Evolutionary conservation across 2,113 vertebrate species (phyloP).

Genomic region (Gasterosteus aculeatus): DNA sequence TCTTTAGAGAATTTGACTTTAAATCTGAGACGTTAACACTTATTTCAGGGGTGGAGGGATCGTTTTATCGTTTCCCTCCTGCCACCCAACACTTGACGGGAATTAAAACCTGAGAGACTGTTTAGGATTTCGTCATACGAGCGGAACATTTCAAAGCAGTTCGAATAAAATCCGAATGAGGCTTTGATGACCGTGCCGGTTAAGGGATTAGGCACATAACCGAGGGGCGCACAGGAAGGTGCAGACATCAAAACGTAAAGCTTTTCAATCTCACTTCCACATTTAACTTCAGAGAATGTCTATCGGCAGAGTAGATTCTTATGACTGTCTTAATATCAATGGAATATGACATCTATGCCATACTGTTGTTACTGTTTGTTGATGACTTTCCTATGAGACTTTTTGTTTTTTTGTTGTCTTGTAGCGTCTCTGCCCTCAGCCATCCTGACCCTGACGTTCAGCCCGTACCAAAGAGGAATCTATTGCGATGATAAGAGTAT

Average conservation of each 20-base stretch:
- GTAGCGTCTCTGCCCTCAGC: constrained; percentile 89
- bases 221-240: too few relatives aligned
- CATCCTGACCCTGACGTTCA: constrained; percentile 87
- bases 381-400: not conserved
- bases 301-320: too few relatives aligned
- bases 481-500: constrained; percentile 91
- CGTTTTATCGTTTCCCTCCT: not conserved
- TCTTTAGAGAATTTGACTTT: not conserved
- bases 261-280: too few relatives aligned
- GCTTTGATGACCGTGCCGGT: not conserved
- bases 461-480: constrained; percentile 88
- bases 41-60: not conserved
- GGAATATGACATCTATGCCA: too few relatives aligned
- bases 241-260: too few relatives aligned
- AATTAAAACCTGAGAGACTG: too few relatives aligned
- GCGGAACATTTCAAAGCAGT: too few relatives aligned
- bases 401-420: not conserved
- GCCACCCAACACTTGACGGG: not conserved
- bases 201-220: not conserved
- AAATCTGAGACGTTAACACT: not conserved
- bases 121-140: too few relatives aligned
- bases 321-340: too few relatives aligned
- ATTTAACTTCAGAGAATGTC: too few relatives aligned
- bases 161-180: too few relatives aligned
- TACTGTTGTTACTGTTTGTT: too few relatives aligned